Evolutionary conservation across 2,888 invertebrate genomes (phyloP).

Genomic region (Amphipyra tragopoginis): DNA sequence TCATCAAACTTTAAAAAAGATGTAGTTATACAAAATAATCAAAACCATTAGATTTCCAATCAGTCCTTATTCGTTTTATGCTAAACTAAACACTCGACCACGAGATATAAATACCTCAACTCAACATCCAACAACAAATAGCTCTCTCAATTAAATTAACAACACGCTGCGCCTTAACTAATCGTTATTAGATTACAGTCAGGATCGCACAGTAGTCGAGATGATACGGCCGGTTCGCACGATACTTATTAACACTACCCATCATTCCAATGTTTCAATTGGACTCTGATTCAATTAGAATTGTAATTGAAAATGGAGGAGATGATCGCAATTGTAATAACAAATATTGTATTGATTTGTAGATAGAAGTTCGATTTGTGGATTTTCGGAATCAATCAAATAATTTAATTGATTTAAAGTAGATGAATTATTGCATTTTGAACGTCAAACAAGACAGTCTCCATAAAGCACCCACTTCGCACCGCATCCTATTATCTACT

Average conservation of each 20-base stretch:
- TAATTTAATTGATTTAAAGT: no score
- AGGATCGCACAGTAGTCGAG: slow-evolving; percentile 63
- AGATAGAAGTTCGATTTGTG: background rate
- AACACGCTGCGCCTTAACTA: slow-evolving; percentile 67
- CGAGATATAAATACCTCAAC: background rate
- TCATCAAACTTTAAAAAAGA: no score
- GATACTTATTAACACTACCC: slow-evolving; percentile 69
- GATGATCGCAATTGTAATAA: slow-evolving; percentile 19
- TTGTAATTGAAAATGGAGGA: slow-evolving; percentile 48
- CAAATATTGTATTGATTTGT: slow-evolving; percentile 20
- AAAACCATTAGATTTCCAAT: no score
- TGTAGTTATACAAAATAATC: no score
- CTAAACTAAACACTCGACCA: background rate
- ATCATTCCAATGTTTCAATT: slow-evolving; percentile 61
- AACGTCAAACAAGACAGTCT: no score
- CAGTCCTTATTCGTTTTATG: no score
- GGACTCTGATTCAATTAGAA: slow-evolving; percentile 57
- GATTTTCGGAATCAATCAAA: no score
- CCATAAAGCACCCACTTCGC: no score
- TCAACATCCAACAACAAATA: background rate
- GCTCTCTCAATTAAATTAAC: background rate
- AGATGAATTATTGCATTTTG: no score
- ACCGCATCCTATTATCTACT: no score
- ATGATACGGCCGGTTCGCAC: slow-evolving; percentile 72
- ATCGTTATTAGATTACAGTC: slow-evolving; percentile 73